Percentiles rank a stretch among this genome's conserved stretches.
Conservation (phyloP, 2,888 invertebrate genomes). For the Cosmopolites sordidus region DNA sequence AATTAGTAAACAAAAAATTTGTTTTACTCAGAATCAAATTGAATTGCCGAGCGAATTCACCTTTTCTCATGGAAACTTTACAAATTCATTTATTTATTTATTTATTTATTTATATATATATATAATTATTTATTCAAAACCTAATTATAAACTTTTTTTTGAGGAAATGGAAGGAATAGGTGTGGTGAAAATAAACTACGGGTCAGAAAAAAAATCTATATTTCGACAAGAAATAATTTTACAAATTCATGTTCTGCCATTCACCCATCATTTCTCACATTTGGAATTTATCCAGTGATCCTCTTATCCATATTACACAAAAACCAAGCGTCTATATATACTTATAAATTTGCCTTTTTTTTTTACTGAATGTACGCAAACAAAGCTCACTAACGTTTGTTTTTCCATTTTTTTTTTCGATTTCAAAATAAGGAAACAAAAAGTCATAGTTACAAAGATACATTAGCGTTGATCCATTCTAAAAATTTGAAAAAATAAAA, state of each 20-base stretch:
- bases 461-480: too few relatives aligned
- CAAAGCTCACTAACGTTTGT: not conserved
- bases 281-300: not conserved
- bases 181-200: not conserved
- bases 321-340: conserved; percentile 1
- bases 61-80: too few relatives aligned
- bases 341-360: not conserved
- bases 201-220: not conserved
- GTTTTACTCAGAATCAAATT: too few relatives aligned
- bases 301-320: conserved; percentile 1
- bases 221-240: conserved; percentile 1
- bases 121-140: too few relatives aligned
- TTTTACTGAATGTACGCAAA: conserved; percentile 1
- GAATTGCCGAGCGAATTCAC: too few relatives aligned
- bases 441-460: not conserved
- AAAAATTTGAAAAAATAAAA: too few relatives aligned
- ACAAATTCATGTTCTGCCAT: conserved; percentile 1
- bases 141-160: too few relatives aligned
- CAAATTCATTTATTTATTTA: too few relatives aligned
- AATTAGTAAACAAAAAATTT: too few relatives aligned
- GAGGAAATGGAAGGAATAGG: too few relatives aligned
- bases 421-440: not conserved
- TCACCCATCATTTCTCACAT: not conserved
- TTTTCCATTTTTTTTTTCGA: not conserved
- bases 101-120: too few relatives aligned